Evolutionary conservation across 2,888 invertebrate species (phyloP).

Genomic region (Phyllotreta cruciferae): DNA sequence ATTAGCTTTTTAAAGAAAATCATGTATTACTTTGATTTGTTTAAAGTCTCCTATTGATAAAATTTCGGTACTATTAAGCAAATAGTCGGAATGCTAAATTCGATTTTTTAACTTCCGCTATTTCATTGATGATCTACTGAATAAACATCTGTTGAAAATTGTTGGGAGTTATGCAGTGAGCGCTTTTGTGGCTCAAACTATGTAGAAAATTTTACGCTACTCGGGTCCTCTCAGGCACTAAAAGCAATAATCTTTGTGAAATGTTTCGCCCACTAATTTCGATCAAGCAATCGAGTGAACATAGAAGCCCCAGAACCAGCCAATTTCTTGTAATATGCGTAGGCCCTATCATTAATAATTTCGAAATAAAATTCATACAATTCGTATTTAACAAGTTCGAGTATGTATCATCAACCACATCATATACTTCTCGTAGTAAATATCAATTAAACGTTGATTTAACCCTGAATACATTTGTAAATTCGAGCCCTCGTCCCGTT

Average conservation of each 20-base stretch:
- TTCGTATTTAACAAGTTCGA: too few species aligned
- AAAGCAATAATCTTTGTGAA: conserved; percentile 46
- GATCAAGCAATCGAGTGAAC: conserved; percentile 43
- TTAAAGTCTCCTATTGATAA: too few species aligned
- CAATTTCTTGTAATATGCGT: background rate
- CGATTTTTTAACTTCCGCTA: conserved; percentile 3
- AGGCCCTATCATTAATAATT: too few species aligned
- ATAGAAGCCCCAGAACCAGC: conserved; percentile 34
- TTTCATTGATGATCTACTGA: conserved; percentile 14
- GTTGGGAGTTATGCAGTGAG: conserved; percentile 20
- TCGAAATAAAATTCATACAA: too few species aligned
- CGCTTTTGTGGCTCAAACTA: conserved; percentile 30
- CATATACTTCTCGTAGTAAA: conserved; percentile 9
- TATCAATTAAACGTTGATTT: conserved; percentile 21
- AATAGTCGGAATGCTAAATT: background rate
- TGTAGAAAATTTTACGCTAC: conserved; percentile 33
- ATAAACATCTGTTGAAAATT: conserved; percentile 16
- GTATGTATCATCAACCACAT: background rate
- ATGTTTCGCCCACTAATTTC: conserved; percentile 44
- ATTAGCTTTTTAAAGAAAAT: too few species aligned
- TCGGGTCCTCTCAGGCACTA: conserved; percentile 16
- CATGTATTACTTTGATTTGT: too few species aligned
- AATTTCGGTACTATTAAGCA: background rate
- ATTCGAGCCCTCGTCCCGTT: conserved; percentile 7
- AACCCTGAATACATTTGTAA: conserved; percentile 15